These are phyloP conservation scores for Ichneumoninae sp. DNA, from an alignment of 2,888 invertebrate genomes.

Conservation along the genomic window DNA sequence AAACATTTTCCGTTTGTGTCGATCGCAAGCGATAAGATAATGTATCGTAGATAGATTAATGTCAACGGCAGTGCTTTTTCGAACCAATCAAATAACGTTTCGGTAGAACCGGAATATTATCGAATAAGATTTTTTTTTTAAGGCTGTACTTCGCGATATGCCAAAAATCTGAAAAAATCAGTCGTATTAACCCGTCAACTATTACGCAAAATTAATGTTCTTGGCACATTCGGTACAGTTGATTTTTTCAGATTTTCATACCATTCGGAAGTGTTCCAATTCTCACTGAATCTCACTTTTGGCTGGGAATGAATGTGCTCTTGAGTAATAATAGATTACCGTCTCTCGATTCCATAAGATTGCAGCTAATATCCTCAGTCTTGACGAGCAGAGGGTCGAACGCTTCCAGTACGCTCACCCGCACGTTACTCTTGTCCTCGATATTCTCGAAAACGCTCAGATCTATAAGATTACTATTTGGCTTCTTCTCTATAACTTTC, in stretches of 20 bases:
- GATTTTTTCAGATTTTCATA: too few species aligned
- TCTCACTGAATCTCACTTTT: too few species aligned
- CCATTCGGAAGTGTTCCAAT: too few species aligned
- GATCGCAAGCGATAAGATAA: constrained; percentile 47
- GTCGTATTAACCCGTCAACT: too few species aligned
- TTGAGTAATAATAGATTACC: constrained; percentile 63
- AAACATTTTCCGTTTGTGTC: not conserved
- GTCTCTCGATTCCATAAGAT: constrained; percentile 69
- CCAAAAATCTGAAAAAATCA: too few species aligned
- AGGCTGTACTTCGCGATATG: too few species aligned
- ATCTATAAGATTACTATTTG: constrained; percentile 87
- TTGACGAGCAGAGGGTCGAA: constrained; percentile 93
- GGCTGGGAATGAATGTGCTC: too few species aligned
- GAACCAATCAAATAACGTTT: constrained; percentile 9
- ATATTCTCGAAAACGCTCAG: constrained; percentile 84
- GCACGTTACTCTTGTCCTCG: constrained; percentile 85
- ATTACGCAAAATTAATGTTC: too few species aligned
- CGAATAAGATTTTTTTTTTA: not conserved
- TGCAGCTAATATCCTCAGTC: constrained; percentile 83
- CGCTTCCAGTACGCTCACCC: constrained; percentile 92
- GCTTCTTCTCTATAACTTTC: constrained; percentile 84
- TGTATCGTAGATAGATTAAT: not conserved
- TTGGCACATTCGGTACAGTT: too few species aligned
- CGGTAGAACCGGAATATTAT: not conserved
- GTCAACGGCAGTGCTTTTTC: not conserved